phyloP scores from a whole-genome alignment of 1,140 invertebrate genomes.

The Eueides isabella region DNA sequence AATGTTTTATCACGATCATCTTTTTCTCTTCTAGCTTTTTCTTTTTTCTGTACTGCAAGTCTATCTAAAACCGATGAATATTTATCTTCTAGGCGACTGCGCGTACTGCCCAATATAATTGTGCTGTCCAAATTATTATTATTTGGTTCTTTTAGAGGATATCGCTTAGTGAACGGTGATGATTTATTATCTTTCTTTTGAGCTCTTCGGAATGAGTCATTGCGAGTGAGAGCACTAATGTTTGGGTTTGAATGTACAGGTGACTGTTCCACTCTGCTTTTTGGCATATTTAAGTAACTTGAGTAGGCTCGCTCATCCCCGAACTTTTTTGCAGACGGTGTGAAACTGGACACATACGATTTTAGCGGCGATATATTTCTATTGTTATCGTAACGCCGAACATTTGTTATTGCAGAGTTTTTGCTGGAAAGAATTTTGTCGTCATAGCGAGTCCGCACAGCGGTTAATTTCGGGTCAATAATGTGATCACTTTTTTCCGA shows the following conservation, averaged over 20 bases:
- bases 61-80: constrained; percentile 88
- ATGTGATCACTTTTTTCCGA: constrained; percentile 81
- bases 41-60: constrained; percentile 84
- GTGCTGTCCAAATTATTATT: constrained; percentile 75
- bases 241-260: constrained; percentile 65
- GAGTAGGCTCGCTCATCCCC: constrained; percentile 70
- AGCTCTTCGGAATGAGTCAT: constrained; percentile 74
- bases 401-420: constrained; percentile 65
- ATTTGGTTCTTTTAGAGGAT: constrained; percentile 73
- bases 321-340: constrained; percentile 57
- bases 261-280: constrained; percentile 67
- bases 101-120: constrained; percentile 79
- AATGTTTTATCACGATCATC: constrained; percentile 86
- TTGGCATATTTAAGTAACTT: constrained; percentile 64
- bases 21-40: constrained; percentile 76
- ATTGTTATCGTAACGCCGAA: constrained; percentile 75
- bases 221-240: constrained; percentile 63
- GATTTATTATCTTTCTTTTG: constrained; percentile 73
- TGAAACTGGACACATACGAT: constrained; percentile 55
- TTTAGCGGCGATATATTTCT: constrained; percentile 69
- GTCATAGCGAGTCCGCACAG: constrained; percentile 68
- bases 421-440: constrained; percentile 69
- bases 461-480: constrained; percentile 57
- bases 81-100: constrained; percentile 88
- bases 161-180: constrained; percentile 71